Base-by-base conservation (phyloP, 2,888 invertebrate genomes). In the Dioctria linearis region DNA sequence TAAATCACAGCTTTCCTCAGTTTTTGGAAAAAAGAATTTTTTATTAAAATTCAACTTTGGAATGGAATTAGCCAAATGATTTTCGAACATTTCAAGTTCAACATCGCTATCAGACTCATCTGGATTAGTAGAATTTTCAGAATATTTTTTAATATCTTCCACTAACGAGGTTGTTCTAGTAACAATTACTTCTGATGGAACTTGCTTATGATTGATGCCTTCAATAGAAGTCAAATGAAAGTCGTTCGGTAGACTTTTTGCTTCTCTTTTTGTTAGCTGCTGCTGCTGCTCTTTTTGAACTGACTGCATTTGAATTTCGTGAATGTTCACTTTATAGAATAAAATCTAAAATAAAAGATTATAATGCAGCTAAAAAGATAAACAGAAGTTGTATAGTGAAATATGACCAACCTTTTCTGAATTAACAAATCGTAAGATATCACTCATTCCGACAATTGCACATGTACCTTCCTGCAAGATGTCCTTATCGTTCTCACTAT, bases 401-500 rank as follows among this genome's bases (percentile, higher is more conserved):
- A 42, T 43, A 61, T 37, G 3, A 80, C 82, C 83, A 65, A 88
- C 88, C 86, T 86, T 86, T 2, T 87, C 86, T 4, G 40, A 39
- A 80, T 86, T 85, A 79, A 86, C 85, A 73, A 89, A 88, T 78
- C 88, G 86, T 3, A 86, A 82, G 49, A 88, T 82, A 79, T 89
- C 89, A n/a, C 81, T 83, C 0, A 87, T 73, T 3, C 83, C 76
- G 66, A 88, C 85, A 80, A 84, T 86, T n/a, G 87, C 87, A 79
- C 88, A 89, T 11, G 87, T 87, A 69, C 89, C 88, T 9, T 88
- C 88, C 81, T 86, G 84, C 5, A 88, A 84, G 25, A 89, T 87
- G 51, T 88, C 88, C 80, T 85, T 85, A 80, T 88, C 88, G 78
- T 87, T 87, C 83, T 88, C 89, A 83, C 87, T 88, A 83, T 89